Conservation (phyloP, 2,888 invertebrate genomes). For the Linyphia triangularis region DNA sequence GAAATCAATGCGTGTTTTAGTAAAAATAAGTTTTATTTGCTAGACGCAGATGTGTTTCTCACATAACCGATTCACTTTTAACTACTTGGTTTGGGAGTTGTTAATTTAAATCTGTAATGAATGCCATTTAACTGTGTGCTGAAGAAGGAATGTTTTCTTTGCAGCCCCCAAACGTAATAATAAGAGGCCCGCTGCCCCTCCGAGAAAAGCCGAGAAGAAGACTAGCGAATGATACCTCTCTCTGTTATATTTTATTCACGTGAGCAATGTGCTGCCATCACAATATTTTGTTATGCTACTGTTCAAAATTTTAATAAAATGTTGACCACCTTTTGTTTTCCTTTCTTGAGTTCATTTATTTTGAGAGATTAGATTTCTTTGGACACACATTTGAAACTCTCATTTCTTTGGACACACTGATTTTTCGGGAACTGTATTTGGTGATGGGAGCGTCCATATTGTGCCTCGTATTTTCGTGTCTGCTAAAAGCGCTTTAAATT, state of each 20-base stretch:
- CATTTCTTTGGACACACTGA: background rate
- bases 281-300: conserved; percentile 59
- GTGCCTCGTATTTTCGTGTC: too few species aligned
- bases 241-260: conserved; percentile 69
- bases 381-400: background rate
- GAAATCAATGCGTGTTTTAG: too few species aligned
- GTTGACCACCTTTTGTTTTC: conserved; percentile 50
- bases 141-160: conserved; percentile 72
- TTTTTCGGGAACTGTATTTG: background rate
- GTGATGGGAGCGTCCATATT: too few species aligned
- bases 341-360: too few species aligned
- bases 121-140: conserved; percentile 27
- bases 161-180: conserved; percentile 65
- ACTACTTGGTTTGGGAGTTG: conserved; percentile 3
- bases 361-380: background rate
- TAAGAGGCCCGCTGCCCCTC: conserved; percentile 44
- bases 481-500: too few species aligned
- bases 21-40: too few species aligned
- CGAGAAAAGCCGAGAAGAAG: conserved; percentile 58
- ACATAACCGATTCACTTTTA: background rate
- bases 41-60: background rate
- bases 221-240: conserved; percentile 53
- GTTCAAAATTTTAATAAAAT: conserved; percentile 75
- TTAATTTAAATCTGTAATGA: conserved; percentile 6
- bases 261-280: conserved; percentile 62